Conservation (phyloP, 2,888 invertebrate genomes). For the Phlogophora meticulosa region DNA sequence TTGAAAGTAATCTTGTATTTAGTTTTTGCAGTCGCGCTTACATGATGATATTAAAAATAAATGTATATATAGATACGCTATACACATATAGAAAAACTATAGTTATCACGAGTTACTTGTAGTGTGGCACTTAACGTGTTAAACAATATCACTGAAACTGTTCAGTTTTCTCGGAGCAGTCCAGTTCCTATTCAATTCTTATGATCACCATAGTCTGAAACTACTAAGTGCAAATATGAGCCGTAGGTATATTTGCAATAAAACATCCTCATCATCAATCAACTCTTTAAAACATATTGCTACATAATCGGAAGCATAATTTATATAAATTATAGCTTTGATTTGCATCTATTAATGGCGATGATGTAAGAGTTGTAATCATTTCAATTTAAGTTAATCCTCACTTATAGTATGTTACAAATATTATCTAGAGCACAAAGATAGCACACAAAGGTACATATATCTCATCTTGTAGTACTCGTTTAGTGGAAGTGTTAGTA, state of each 20-base stretch:
- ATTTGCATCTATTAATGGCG: neutral
- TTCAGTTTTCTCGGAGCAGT: no score
- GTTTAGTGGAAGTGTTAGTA: conserved; percentile 19
- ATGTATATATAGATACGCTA: no score
- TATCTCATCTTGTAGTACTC: neutral
- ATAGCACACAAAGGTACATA: neutral
- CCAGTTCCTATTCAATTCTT: neutral
- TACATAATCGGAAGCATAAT: conserved; percentile 7
- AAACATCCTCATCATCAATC: neutral
- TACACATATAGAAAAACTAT: no score
- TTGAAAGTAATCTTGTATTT: no score
- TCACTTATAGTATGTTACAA: no score
- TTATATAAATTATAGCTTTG: conserved; percentile 3
- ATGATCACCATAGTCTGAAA: neutral
- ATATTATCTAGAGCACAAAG: conserved; percentile 21
- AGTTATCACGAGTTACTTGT: no score
- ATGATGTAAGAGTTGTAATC: conserved; percentile 22
- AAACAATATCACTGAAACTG: conserved; percentile 3
- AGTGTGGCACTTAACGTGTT: no score
- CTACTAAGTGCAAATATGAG: neutral
- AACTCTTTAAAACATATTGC: conserved; percentile 9
- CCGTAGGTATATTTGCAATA: neutral
- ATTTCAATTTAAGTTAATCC: conserved; percentile 3
- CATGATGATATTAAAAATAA: no score
- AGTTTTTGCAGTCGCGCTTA: no score